phyloP scores from a whole-genome alignment of 2,113 vertebrate genomes.

The Pedetes capensis region DNA sequence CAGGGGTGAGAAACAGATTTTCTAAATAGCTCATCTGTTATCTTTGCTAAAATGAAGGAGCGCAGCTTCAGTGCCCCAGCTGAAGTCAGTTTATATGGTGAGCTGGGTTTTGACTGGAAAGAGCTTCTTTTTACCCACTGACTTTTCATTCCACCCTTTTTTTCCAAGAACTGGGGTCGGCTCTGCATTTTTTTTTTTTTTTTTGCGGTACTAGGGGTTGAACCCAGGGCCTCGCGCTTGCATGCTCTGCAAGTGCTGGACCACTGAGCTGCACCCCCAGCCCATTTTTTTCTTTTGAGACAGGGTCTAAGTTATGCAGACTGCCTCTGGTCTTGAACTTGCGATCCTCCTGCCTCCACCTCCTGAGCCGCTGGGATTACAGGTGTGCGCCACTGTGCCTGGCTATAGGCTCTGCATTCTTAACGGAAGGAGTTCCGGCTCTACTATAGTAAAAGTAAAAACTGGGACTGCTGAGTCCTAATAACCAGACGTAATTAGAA shows the following conservation, averaged over 20 bases:
- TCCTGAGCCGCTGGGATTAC: too few relatives aligned
- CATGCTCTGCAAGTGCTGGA: too few relatives aligned
- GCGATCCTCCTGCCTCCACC: too few relatives aligned
- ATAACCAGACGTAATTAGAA: background rate
- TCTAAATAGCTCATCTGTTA: background rate
- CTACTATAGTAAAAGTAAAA: background rate
- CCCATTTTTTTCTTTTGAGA: too few relatives aligned
- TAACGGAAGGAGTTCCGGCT: background rate
- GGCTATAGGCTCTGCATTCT: background rate
- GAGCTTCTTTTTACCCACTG: background rate
- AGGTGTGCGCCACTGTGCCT: too few relatives aligned
- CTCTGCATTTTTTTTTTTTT: background rate
- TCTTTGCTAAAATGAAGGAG: background rate
- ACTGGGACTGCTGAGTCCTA: background rate
- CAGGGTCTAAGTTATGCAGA: too few relatives aligned
- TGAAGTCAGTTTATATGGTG: background rate
- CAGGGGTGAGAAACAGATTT: background rate
- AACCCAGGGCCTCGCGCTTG: too few relatives aligned
- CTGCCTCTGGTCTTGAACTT: too few relatives aligned
- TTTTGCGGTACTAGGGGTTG: too few relatives aligned
- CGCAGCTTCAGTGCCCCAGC: background rate
- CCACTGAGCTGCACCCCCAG: too few relatives aligned
- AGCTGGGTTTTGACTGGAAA: background rate
- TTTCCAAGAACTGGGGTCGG: background rate
- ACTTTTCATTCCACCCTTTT: background rate